Conservation (phyloP, 2,113 vertebrate genomes). For the Solenodon paradoxus region DNA sequence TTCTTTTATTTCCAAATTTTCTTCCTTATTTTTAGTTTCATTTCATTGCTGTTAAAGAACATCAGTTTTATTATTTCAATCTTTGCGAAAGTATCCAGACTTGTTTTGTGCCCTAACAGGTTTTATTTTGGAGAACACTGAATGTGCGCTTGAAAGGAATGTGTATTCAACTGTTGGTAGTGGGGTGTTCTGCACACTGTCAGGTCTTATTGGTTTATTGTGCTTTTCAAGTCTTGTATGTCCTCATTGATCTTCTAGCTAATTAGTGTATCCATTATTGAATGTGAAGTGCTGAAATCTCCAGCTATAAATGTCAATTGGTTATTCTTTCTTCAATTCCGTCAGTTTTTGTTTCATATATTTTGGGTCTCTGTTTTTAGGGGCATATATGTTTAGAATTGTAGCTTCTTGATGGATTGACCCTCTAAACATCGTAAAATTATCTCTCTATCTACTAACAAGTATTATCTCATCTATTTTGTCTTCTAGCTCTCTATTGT, state of each 20-base stretch:
- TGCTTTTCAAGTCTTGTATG: neutral
- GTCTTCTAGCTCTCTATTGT: neutral
- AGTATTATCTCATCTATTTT: neutral
- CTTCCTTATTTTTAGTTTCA: neutral
- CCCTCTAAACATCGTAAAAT: neutral
- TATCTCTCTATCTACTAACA: neutral
- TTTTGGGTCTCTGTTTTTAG: neutral
- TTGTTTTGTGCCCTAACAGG: neutral
- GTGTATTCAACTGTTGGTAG: neutral
- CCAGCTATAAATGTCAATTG: neutral
- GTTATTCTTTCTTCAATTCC: neutral
- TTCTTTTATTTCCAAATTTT: neutral
- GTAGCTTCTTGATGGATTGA: neutral
- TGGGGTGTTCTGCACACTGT: neutral
- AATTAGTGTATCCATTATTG: neutral
- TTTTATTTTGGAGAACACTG: neutral
- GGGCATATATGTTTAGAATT: neutral
- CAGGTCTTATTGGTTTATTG: neutral
- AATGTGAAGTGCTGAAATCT: neutral
- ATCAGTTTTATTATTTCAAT: neutral
- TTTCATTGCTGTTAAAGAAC: neutral
- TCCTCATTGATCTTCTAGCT: neutral
- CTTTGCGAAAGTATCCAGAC: neutral
- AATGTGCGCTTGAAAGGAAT: neutral
- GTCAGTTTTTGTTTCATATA: neutral